phyloP scores from a whole-genome alignment of 2,797 vertebrate genomes.

The Neosalanx taihuensis region DNA sequence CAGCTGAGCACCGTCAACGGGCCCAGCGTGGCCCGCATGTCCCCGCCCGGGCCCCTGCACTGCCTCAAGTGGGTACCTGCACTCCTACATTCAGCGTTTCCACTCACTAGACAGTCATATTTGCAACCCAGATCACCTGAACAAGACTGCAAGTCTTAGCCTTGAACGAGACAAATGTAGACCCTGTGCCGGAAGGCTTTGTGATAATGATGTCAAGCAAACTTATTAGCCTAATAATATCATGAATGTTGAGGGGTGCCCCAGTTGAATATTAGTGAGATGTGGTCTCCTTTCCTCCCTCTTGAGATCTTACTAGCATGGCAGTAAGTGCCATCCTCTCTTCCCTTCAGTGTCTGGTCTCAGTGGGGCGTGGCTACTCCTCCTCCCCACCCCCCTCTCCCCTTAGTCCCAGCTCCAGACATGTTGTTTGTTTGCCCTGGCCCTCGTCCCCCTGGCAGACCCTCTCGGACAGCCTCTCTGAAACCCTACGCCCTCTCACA shows the following conservation, averaged over 20 bases:
- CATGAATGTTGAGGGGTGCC: too few species aligned
- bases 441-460: conserved; percentile 14
- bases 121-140: too few species aligned
- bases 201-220: too few species aligned
- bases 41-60: conserved; percentile 89
- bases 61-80: conserved; percentile 87
- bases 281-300: background rate
- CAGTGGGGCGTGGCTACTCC: conserved; percentile 4
- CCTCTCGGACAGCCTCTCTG: conserved; percentile 2
- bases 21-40: conserved; percentile 82
- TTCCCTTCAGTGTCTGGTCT: background rate
- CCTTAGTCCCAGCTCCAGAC: background rate
- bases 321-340: background rate
- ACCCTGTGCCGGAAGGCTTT: too few species aligned
- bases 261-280: too few species aligned
- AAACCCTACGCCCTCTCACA: conserved; percentile 25
- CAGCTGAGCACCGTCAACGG: conserved; percentile 91
- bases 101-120: too few species aligned
- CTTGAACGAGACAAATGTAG: too few species aligned
- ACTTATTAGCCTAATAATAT: too few species aligned
- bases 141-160: too few species aligned
- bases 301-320: background rate
- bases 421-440: conserved; percentile 33
- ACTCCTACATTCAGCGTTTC: too few species aligned
- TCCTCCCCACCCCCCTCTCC: background rate